These are phyloP conservation scores for Paedocypris micromegethes DNA, from an alignment of 2,797 vertebrate genomes.

Conservation along the genomic window DNA sequence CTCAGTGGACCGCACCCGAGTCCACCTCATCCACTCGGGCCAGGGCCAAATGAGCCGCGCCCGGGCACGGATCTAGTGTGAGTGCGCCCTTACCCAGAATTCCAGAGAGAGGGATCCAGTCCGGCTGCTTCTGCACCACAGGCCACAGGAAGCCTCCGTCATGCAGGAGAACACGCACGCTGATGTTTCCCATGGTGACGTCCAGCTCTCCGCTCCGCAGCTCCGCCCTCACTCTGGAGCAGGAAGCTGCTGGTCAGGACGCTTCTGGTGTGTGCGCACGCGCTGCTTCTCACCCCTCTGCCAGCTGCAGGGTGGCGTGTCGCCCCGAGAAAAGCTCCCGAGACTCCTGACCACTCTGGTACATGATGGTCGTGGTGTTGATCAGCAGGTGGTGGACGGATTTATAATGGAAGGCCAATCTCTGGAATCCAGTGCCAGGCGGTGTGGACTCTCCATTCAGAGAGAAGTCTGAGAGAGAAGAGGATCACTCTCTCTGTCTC, in stretches of 20 bases:
- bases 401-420: constrained; percentile 50
- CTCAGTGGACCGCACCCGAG: no score
- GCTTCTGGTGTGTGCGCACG: no score
- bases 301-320: neutral
- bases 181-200: constrained; percentile 46
- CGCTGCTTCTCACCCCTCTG: constrained; percentile 46
- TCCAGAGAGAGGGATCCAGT: constrained; percentile 41
- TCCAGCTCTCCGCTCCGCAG: constrained; percentile 48
- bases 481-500: no score
- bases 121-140: constrained; percentile 47
- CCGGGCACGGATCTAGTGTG: neutral
- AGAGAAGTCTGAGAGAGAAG: constrained; percentile 49
- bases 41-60: no score
- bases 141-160: constrained; percentile 60
- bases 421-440: constrained; percentile 49
- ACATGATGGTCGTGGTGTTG: constrained; percentile 17
- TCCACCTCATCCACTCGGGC: no score
- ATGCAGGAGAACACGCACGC: constrained; percentile 52
- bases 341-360: constrained; percentile 29
- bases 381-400: constrained; percentile 45
- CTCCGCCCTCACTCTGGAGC: constrained; percentile 52
- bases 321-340: constrained; percentile 9
- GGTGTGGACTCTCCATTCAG: constrained; percentile 60
- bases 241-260: neutral
- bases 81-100: constrained; percentile 57